These are phyloP conservation scores for Corythornis cristatus DNA, from an alignment of 2,113 vertebrate genomes.

Conservation along the genomic window DNA sequence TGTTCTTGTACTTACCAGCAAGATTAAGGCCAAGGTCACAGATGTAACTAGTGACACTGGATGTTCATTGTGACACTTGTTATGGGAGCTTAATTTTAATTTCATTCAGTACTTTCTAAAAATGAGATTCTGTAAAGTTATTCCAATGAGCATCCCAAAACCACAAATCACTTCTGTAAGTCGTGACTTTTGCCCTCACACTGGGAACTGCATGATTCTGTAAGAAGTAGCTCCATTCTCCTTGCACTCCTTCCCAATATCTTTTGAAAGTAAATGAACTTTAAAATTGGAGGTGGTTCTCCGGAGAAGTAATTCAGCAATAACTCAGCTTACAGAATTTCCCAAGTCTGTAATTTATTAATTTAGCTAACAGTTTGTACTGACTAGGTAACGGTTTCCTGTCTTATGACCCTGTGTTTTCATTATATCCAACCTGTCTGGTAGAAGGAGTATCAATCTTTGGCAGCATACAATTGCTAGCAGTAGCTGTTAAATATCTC, in stretches of 20 bases:
- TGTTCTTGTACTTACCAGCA: background rate
- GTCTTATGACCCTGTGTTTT: conserved; percentile 53
- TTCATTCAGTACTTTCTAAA: background rate
- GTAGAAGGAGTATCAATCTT: conserved; percentile 34
- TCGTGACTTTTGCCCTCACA: background rate
- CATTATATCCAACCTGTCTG: conserved; percentile 40
- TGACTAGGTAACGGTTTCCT: conserved; percentile 54
- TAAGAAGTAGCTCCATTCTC: background rate
- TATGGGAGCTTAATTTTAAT: conserved; percentile 11
- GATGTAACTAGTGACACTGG: background rate
- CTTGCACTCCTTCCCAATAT: conserved; percentile 7
- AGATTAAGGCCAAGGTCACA: background rate
- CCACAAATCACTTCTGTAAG: conserved; percentile 19
- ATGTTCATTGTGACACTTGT: background rate
- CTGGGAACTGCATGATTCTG: background rate
- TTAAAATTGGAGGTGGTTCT: conserved; percentile 36
- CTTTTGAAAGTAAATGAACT: conserved; percentile 36
- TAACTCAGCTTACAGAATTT: conserved; percentile 46
- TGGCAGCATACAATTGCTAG: conserved; percentile 31
- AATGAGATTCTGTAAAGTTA: background rate
- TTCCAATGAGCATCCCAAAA: background rate
- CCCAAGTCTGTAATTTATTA: conserved; percentile 50
- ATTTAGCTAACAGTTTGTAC: conserved; percentile 55
- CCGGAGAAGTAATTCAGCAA: conserved; percentile 39
- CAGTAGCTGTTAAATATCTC: conserved; percentile 5